Percentiles rank a stretch among this genome's conserved stretches.
Evolutionary conservation across 1,140 invertebrate genomes (phyloP).

Genomic region (Solenopsis invicta): DNA sequence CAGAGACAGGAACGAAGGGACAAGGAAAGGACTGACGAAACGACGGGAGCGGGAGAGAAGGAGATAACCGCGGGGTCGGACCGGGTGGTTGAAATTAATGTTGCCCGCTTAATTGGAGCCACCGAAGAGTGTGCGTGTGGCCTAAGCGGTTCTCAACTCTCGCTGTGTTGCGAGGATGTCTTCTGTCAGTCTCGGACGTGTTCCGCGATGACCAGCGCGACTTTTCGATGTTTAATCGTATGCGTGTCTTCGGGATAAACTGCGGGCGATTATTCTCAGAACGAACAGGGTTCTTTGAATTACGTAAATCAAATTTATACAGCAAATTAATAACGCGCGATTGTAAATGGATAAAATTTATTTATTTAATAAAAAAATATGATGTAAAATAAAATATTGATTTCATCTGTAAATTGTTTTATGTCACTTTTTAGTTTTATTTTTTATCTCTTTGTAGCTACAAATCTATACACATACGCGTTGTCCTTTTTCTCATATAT

Average conservation of each 20-base stretch:
- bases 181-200: not conserved
- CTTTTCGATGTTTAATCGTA: not conserved
- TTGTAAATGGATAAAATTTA: not conserved
- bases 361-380: not conserved
- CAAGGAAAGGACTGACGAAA: constrained; percentile 68
- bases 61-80: constrained; percentile 83
- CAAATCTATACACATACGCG: not conserved
- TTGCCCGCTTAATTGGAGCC: constrained; percentile 86
- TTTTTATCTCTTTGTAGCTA: not conserved
- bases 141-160: constrained; percentile 84
- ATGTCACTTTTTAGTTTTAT: no score
- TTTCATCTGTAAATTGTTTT: not conserved
- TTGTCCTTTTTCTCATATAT: not conserved
- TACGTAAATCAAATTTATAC: not conserved
- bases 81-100: constrained; percentile 86
- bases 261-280: not conserved
- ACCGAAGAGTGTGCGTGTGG: constrained; percentile 85
- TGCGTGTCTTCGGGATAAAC: not conserved
- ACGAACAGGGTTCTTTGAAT: no score
- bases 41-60: constrained; percentile 76
- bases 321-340: not conserved
- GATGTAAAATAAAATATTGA: not conserved
- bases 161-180: not conserved
- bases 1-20: constrained; percentile 69
- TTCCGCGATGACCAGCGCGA: not conserved